Conservation (phyloP, 2,888 invertebrate genomes). For the Dolichopus griseipennis region DNA sequence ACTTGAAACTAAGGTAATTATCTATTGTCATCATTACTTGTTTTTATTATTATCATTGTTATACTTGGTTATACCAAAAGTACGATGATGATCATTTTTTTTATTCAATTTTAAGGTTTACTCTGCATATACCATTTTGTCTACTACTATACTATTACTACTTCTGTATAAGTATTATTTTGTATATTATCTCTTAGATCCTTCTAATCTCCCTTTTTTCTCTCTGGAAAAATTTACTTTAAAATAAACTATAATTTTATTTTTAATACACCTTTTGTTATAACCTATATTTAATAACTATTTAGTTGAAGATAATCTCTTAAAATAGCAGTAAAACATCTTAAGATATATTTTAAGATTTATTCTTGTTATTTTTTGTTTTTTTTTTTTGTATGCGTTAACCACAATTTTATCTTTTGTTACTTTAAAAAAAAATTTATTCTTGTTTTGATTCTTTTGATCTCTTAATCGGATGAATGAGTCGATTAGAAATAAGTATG, state of each 20-base stretch:
- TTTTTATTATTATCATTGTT: not conserved
- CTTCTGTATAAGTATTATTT: too few relatives aligned
- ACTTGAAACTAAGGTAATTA: not conserved
- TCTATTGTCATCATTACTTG: not conserved
- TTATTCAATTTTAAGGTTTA: too few relatives aligned
- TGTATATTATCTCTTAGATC: too few relatives aligned
- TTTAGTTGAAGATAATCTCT: not conserved
- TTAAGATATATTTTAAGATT: too few relatives aligned
- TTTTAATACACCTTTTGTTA: too few relatives aligned
- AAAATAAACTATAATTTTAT: too few relatives aligned
- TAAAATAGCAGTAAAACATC: not conserved
- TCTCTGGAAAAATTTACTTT: too few relatives aligned
- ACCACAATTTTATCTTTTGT: not conserved
- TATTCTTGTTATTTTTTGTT: too few relatives aligned
- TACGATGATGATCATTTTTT: too few relatives aligned
- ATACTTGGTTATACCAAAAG: not conserved
- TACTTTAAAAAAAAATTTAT: not conserved
- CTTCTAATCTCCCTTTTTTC: too few relatives aligned
- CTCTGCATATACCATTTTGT: too few relatives aligned
- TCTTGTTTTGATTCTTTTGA: not conserved
- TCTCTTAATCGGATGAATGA: constrained; percentile 1
- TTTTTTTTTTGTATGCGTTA: not conserved
- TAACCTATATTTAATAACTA: not conserved
- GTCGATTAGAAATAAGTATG: not conserved
- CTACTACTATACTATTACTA: too few relatives aligned